Conservation (phyloP, 2,797 vertebrate species). For the Siniperca undulata region DNA sequence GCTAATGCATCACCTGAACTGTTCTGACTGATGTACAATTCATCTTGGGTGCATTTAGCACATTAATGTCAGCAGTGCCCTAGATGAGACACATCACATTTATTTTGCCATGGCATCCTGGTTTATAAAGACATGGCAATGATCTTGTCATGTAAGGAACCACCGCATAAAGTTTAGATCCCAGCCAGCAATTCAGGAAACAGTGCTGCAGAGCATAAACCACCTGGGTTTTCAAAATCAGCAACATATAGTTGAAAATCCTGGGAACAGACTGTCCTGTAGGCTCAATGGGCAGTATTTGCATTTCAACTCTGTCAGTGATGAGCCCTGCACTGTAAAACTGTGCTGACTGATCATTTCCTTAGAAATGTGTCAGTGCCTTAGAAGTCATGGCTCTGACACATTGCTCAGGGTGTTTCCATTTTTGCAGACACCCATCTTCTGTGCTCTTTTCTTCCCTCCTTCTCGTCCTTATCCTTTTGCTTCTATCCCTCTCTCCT, state of each 20-base stretch:
- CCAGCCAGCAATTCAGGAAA: conserved; percentile 22
- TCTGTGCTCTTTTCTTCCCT: conserved; percentile 54
- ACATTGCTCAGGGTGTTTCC: conserved; percentile 71
- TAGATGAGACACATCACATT: neutral
- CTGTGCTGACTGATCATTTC: conserved; percentile 78
- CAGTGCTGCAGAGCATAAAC: conserved; percentile 18
- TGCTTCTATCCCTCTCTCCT: conserved; percentile 49
- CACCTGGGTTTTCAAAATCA: conserved; percentile 19
- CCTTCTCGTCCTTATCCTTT: conserved; percentile 37
- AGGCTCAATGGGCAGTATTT: conserved; percentile 52
- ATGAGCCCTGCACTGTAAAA: conserved; percentile 62
- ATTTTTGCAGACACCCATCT: conserved; percentile 69
- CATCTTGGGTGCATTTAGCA: neutral
- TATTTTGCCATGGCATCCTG: neutral
- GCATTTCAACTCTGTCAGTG: conserved; percentile 63
- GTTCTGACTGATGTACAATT: conserved; percentile 3
- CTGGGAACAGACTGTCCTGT: conserved; percentile 50
- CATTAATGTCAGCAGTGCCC: neutral
- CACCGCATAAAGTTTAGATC: conserved; percentile 24
- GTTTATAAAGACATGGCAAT: conserved; percentile 15
- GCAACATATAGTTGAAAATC: conserved; percentile 27
- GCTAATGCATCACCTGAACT: conserved; percentile 4
- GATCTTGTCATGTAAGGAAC: conserved; percentile 11
- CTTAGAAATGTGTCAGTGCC: conserved; percentile 65
- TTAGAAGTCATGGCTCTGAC: conserved; percentile 69